Base-by-base conservation (phyloP, 2,113 vertebrate species). In the Calidris pugnax region DNA sequence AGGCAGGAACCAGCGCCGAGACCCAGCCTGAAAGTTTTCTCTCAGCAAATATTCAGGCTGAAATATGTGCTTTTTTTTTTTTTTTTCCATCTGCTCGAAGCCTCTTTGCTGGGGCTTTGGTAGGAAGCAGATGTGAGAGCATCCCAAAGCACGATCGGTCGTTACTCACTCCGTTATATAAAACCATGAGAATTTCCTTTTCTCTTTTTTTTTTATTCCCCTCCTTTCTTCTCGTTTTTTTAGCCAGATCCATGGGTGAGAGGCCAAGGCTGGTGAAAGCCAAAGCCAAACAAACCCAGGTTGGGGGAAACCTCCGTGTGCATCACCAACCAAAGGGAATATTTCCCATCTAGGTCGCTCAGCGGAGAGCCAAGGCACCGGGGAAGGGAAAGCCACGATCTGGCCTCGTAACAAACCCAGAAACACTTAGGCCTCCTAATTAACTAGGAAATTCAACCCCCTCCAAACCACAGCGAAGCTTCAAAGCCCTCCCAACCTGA, bases 41-140 rank as follows among this genome's bases (percentile, higher is more conserved):
- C 85, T 78, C 91, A 35, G 90, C 89, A 92, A 77, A 92, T 62
- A 91, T 22, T 73, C 71, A 21, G 37, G 50, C 84, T 51, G 71
- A 96, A 91, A 94, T 91, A 83, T 50, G 66, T 76, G 57, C 37
- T 47, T 95, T 95, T 45, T 20, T 45, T 45, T 41, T 14, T 47
- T 47, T 47, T 47, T 47, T 92, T 73, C 91, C 95, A 83, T 94
- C 93, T 91, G 91, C 78, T 93, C 3, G 0, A 60, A 95, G 87
- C 41, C 47, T 83, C 64, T 87, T 97, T 87, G 92, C 88, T 16
- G 43, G 41, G 83, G 83, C 56, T 96, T 87, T 89, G 90, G 92
- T 95, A 91, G 93, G 87, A 92, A 95, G 92, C 95, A 97, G 92
- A 96, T 95, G 91, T 92, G 89, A 97, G 87, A 90, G 90, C 89